Evolutionary conservation across 2,113 vertebrate species (phyloP).

Genomic region (Circaetus cinerascens): DNA sequence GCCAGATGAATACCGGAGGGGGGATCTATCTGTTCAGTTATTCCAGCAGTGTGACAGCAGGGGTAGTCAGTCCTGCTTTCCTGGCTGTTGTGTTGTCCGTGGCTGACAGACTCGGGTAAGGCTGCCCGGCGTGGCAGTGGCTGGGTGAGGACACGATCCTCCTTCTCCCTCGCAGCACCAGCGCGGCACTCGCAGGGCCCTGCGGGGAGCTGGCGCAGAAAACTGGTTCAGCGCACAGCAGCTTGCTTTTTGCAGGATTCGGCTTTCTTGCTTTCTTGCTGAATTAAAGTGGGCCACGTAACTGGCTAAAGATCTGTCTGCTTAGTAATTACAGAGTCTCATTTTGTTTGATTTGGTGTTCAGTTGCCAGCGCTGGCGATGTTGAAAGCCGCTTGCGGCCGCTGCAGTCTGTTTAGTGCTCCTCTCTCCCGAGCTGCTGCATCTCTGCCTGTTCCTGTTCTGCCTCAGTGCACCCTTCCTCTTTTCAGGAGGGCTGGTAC

Average conservation of each 20-base stretch:
- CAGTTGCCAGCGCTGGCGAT: not conserved
- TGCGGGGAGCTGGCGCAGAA: not conserved
- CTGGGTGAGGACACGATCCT: not conserved
- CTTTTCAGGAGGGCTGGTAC: not conserved
- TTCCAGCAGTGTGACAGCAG: not conserved
- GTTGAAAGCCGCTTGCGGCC: fast-evolving
- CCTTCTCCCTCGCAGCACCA: too few species aligned
- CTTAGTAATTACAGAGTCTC: not conserved
- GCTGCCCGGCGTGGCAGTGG: not conserved
- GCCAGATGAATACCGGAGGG: not conserved
- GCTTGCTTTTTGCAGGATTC: not conserved
- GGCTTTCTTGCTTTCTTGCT: not conserved
- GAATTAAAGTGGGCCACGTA: not conserved
- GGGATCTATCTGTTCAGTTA: not conserved
- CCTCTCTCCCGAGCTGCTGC: not conserved
- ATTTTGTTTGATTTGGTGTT: not conserved
- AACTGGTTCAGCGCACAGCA: not conserved
- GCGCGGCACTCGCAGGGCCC: fast-evolving
- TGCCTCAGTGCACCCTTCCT: not conserved
- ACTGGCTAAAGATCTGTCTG: not conserved
- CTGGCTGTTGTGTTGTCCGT: not conserved
- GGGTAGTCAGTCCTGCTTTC: not conserved
- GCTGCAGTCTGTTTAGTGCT: not conserved
- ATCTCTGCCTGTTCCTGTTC: not conserved
- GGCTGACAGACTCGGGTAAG: not conserved